Conservation (phyloP, 2,888 invertebrate genomes). For the Leptogaster cylindrica region DNA sequence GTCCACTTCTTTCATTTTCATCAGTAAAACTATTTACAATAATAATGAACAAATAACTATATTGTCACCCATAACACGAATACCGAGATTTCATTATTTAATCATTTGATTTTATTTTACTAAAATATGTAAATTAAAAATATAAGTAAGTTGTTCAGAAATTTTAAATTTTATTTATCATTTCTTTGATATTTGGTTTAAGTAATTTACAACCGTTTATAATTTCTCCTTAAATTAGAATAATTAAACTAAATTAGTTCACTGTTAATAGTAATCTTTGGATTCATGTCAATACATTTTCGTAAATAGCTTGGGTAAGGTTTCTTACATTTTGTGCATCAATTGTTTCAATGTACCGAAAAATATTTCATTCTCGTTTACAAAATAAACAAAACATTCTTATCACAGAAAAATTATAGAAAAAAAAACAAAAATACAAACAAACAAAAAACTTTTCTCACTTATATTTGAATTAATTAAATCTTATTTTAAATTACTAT, state of each 20-base stretch:
- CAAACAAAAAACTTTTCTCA: slow-evolving; percentile 19
- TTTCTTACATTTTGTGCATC: slow-evolving; percentile 18
- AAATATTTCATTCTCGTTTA: too few species aligned
- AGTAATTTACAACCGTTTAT: slow-evolving; percentile 36
- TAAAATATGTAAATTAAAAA: too few species aligned
- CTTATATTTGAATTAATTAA: neutral
- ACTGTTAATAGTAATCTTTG: slow-evolving; percentile 27
- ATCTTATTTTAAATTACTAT: neutral
- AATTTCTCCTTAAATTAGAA: slow-evolving; percentile 23
- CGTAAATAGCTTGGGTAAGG: neutral
- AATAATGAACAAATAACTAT: too few species aligned
- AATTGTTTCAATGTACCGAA: too few species aligned
- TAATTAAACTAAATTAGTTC: slow-evolving; percentile 10
- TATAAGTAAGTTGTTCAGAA: too few species aligned
- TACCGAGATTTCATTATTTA: too few species aligned
- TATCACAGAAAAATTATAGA: slow-evolving; percentile 44
- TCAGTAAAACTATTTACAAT: too few species aligned
- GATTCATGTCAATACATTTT: slow-evolving; percentile 6
- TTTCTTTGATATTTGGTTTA: slow-evolving; percentile 33
- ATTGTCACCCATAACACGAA: too few species aligned
- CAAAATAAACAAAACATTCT: too few species aligned
- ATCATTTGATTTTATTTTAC: too few species aligned
- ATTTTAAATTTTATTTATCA: slow-evolving; percentile 17
- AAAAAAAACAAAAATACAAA: too few species aligned
- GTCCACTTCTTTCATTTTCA: too few species aligned